Conservation (phyloP, 2,888 invertebrate genomes). For the Caenorhabditis drosophilae region DNA sequence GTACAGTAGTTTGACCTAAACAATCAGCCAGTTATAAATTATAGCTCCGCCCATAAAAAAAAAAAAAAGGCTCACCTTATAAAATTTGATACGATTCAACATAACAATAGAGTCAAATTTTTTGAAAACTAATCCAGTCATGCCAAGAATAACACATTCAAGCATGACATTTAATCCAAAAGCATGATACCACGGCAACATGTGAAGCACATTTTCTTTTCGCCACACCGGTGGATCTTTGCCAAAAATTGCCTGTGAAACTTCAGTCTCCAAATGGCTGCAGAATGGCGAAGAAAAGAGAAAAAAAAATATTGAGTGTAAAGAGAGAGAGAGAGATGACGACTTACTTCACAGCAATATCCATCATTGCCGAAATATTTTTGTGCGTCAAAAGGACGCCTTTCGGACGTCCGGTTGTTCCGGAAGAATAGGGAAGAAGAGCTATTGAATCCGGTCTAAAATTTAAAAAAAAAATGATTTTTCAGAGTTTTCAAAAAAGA, state of each 20-base stretch:
- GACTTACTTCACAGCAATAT: constrained; percentile 39
- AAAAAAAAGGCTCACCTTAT: constrained; percentile 23
- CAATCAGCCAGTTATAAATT: too few relatives aligned
- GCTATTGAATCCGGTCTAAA: constrained; percentile 29
- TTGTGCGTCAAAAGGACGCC: constrained; percentile 57
- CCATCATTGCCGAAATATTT: constrained; percentile 53
- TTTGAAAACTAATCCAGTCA: constrained; percentile 57
- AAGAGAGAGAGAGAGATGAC: too few relatives aligned
- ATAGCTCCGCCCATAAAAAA: not conserved
- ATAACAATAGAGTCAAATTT: constrained; percentile 57
- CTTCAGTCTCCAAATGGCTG: constrained; percentile 27
- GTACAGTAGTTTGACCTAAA: constrained; percentile 70
- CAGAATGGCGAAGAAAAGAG: not conserved
- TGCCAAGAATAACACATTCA: constrained; percentile 37
- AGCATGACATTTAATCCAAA: constrained; percentile 58
- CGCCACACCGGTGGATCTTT: constrained; percentile 25
- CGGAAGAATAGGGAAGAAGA: constrained; percentile 69
- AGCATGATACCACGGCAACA: constrained; percentile 66
- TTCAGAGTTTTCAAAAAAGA: not conserved
- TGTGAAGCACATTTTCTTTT: constrained; percentile 45
- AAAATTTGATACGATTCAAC: constrained; percentile 50
- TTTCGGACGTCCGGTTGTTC: constrained; percentile 73
- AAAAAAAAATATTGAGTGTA: not conserved
- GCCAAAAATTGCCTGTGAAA: constrained; percentile 29
- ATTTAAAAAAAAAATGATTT: not conserved